These are phyloP conservation scores for Kryptolebias ocellatus DNA, from an alignment of 2,797 vertebrate species.

Conservation along the genomic window DNA sequence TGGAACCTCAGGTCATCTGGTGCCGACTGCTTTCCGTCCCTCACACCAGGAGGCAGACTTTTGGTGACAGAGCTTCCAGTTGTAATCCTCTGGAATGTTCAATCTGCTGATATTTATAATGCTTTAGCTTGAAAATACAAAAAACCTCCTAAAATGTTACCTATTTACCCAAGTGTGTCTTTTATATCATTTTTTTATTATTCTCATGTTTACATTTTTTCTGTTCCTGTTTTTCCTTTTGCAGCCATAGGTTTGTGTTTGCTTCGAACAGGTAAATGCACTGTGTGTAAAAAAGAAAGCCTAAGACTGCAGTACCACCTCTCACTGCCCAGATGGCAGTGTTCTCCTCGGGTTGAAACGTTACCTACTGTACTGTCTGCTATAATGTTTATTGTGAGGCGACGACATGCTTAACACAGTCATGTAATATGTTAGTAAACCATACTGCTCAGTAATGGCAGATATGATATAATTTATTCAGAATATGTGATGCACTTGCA, in stretches of 20 bases:
- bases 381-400: slow-evolving; percentile 37
- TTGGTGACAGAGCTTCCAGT: no score
- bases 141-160: no score
- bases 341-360: slow-evolving; percentile 72
- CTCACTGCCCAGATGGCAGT: slow-evolving; percentile 77
- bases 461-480: no score
- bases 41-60: no score
- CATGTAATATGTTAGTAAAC: slow-evolving; percentile 5
- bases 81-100: no score
- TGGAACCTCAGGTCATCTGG: no score
- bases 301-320: slow-evolving; percentile 62
- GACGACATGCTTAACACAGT: slow-evolving; percentile 22
- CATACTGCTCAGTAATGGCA: background rate
- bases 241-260: background rate
- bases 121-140: no score
- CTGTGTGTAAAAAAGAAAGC: background rate
- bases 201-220: background rate
- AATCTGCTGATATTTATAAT: no score
- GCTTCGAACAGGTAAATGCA: background rate
- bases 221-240: background rate
- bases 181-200: background rate
- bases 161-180: no score
- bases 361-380: slow-evolving; percentile 43
- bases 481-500: no score
- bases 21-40: no score